A percentile compares a stretch with the other conserved stretches of the same genome.
phyloP scores from a whole-genome alignment of 2,797 vertebrate species.

The Gymnocypris eckloni region DNA sequence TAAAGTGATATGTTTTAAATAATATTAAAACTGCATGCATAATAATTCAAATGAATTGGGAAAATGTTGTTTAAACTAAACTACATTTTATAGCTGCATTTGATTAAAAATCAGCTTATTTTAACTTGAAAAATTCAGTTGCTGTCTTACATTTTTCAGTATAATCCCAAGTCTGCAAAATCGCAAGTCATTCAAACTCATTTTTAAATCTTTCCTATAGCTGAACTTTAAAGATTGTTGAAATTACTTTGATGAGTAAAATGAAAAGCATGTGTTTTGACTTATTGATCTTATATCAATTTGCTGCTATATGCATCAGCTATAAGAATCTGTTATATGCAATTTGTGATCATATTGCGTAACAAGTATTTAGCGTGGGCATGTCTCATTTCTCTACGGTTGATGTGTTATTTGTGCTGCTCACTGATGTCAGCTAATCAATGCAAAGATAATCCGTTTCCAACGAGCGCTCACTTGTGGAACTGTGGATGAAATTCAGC shows the following conservation, averaged over 20 bases:
- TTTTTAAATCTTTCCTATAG: neutral
- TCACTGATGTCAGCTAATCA: conserved; percentile 42
- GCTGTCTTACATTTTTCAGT: neutral
- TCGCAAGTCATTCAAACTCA: neutral
- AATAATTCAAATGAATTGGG: neutral
- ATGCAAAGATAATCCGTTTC: conserved; percentile 38
- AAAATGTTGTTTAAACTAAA: neutral
- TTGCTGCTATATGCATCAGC: neutral
- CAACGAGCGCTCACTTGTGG: conserved; percentile 18
- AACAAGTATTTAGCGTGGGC: neutral
- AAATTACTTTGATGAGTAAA: neutral
- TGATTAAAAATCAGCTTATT: too few relatives aligned
- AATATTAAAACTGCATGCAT: neutral
- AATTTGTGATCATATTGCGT: neutral
- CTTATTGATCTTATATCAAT: neutral
- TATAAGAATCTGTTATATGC: neutral
- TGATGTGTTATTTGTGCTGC: conserved; percentile 34
- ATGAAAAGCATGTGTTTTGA: neutral
- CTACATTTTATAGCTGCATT: neutral
- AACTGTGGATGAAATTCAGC: conserved; percentile 12
- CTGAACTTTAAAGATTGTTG: neutral
- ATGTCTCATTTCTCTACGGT: conserved; percentile 4
- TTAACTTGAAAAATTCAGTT: neutral
- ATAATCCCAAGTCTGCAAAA: neutral
- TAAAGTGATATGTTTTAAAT: neutral